A percentile compares a stretch with the other conserved stretches of the same genome.
Evolutionary conservation across 2,797 vertebrate genomes (phyloP).

Genomic region (Bradypodion ventrale): DNA sequence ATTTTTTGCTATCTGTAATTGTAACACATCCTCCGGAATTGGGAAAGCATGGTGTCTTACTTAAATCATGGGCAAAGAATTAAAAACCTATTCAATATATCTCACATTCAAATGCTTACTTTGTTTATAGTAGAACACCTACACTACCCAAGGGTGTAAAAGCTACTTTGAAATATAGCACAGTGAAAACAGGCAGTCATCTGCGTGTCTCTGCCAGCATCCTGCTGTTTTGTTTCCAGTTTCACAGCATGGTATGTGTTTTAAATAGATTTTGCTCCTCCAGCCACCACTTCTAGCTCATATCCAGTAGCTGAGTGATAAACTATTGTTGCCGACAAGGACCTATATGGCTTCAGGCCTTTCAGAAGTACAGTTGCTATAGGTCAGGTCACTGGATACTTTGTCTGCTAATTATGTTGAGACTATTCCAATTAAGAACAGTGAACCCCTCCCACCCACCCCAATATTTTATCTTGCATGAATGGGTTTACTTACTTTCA

Average conservation of each 20-base stretch:
- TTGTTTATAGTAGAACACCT: neutral
- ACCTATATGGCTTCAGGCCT: slow-evolving; percentile 50
- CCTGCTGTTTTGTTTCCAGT: slow-evolving; percentile 17
- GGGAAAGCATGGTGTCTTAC: neutral
- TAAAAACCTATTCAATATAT: neutral
- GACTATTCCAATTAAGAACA: slow-evolving; percentile 48
- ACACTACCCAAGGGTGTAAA: neutral
- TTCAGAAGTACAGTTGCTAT: slow-evolving; percentile 61
- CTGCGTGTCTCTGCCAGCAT: neutral
- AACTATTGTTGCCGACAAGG: slow-evolving; percentile 43
- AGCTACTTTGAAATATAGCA: neutral
- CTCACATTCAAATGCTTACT: neutral
- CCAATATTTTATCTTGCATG: neutral
- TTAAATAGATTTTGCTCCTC: slow-evolving; percentile 48
- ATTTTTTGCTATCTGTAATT: neutral
- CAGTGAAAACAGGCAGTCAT: neutral
- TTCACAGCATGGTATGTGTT: slow-evolving; percentile 27
- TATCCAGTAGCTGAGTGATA: slow-evolving; percentile 36
- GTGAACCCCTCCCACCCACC: neutral
- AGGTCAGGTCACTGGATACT: slow-evolving; percentile 53
- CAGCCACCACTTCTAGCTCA: slow-evolving; percentile 25
- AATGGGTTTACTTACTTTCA: neutral
- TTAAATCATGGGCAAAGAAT: neutral
- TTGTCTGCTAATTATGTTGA: slow-evolving; percentile 68
- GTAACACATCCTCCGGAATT: neutral